These are phyloP conservation scores for Astropecten irregularis DNA, from an alignment of 53 echinoderm and acorn worm species.

Conservation along the genomic window DNA sequence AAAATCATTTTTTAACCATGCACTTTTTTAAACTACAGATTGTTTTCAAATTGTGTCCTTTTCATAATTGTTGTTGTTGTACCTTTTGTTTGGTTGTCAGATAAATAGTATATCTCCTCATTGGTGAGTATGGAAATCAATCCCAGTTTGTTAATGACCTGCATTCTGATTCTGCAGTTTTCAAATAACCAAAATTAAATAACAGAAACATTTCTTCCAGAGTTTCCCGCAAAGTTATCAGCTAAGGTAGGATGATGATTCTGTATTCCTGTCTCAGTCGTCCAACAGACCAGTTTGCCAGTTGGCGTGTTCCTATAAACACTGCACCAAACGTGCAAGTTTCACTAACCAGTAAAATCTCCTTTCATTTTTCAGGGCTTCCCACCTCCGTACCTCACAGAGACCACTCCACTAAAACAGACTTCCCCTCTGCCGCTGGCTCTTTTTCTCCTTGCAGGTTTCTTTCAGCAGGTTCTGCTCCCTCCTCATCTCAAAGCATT, in stretches of 20 bases:
- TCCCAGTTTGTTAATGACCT: conserved; percentile 12
- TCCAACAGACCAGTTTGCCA: background rate
- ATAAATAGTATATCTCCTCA: conserved; percentile 21
- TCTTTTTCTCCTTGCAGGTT: conserved; percentile 60
- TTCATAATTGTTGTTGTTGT: no score
- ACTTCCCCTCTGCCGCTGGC: conserved; percentile 51
- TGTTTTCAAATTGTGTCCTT: no score
- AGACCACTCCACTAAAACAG: conserved; percentile 51
- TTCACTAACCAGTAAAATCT: background rate
- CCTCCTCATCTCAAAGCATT: conserved; percentile 59
- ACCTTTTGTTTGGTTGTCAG: conserved; percentile 52
- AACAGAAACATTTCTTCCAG: conserved; percentile 11
- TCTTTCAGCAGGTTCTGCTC: conserved; percentile 72
- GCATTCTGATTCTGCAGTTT: no score
- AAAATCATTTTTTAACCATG: no score
- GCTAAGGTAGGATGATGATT: conserved; percentile 41
- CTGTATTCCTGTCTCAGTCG: background rate
- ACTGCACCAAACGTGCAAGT: background rate
- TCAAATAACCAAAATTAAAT: background rate
- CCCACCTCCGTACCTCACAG: conserved; percentile 3
- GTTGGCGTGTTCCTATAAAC: no score
- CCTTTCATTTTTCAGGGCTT: conserved; percentile 21
- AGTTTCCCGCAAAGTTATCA: background rate
- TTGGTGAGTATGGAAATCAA: conserved; percentile 39
- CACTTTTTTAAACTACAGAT: no score